Evolutionary conservation across 1,140 invertebrate genomes (phyloP), one percentile per base, ranked within the genome.

Genomic region (Contarinia nasturtii): DNA sequence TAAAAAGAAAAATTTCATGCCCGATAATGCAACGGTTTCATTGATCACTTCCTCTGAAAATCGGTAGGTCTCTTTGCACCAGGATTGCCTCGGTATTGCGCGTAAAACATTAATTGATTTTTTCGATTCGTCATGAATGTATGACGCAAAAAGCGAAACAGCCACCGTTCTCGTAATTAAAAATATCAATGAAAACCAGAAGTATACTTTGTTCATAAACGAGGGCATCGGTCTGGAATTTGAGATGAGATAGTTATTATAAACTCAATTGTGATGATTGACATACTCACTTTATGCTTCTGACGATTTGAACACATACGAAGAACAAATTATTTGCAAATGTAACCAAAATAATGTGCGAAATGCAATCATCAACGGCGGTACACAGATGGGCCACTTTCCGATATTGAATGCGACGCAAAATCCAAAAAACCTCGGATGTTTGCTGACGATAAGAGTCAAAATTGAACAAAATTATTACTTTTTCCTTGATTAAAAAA

Each of bases 321-420:
- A 77, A 79, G 51, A 77, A 79, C 1, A 79, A 58, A 56, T 79
- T 79, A 47, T 71, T 73, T 0, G 66, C 66, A 48, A 76, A 79
- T 0, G 76, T 77, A n/a, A 76, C 54, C 3, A 79, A 60, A 11
- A 77, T 64, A 2, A 79, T 63, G 0, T 64, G 59, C 0, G 71
- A 70, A 22, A 76, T 56, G 27, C 64, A 49, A 2, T 65, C 53
- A 47, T 74, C 72, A 11, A 71, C 55, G 49, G 57, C 63, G 51
- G 66, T 72, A 10, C 70, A 71, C 8, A 74, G 49, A 11, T 55
- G 54, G 38, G 67, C 68, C 7, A 75, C 49, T 51, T 55, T 58
- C 12, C 70, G 71, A 50, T 73, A 76, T 49, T 66, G 62, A 57
- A 71, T 65, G 12, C 74, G 64, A 33, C 69, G 52, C 37, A 64